A percentile compares a stretch with the other conserved stretches of the same genome.
phyloP scores from a whole-genome alignment of 2,113 vertebrate species.

The Axis porcinus region DNA sequence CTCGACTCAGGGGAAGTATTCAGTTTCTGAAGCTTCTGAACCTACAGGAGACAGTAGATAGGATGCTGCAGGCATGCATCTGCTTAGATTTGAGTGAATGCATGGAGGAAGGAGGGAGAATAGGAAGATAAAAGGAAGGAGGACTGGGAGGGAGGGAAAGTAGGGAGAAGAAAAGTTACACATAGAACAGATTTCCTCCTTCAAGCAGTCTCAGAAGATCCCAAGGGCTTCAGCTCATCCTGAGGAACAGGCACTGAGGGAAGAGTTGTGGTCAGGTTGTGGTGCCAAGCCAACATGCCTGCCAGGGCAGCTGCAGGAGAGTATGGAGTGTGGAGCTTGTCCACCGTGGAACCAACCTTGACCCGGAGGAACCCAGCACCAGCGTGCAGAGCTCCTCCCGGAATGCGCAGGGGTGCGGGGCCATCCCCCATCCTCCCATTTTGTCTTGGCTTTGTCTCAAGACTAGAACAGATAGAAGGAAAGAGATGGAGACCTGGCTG shows the following conservation, averaged over 20 bases:
- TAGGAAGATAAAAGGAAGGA: not conserved
- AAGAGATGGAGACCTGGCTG: not conserved
- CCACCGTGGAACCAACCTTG: not conserved
- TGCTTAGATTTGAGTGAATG: constrained; percentile 30
- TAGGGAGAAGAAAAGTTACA: not conserved
- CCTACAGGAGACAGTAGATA: not conserved
- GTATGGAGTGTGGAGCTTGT: not conserved
- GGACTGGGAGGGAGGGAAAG: not conserved
- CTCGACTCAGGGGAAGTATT: constrained; percentile 33
- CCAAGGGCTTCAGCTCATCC: not conserved
- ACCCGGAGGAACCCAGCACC: not conserved
- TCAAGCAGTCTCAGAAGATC: not conserved
- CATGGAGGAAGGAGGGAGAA: not conserved
- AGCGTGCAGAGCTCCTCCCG: not conserved
- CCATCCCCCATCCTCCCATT: not conserved
- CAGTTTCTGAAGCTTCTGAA: constrained; percentile 67
- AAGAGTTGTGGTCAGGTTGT: not conserved
- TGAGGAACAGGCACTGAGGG: not conserved
- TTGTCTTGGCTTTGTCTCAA: not conserved
- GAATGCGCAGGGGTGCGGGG: not conserved
- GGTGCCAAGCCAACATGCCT: not conserved
- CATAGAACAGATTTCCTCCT: not conserved
- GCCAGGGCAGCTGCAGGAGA: not conserved
- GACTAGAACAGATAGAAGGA: not conserved
- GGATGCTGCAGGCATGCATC: constrained; percentile 45